These are phyloP conservation scores for Gavia stellata DNA, from an alignment of 2,113 vertebrate species.

Conservation along the genomic window DNA sequence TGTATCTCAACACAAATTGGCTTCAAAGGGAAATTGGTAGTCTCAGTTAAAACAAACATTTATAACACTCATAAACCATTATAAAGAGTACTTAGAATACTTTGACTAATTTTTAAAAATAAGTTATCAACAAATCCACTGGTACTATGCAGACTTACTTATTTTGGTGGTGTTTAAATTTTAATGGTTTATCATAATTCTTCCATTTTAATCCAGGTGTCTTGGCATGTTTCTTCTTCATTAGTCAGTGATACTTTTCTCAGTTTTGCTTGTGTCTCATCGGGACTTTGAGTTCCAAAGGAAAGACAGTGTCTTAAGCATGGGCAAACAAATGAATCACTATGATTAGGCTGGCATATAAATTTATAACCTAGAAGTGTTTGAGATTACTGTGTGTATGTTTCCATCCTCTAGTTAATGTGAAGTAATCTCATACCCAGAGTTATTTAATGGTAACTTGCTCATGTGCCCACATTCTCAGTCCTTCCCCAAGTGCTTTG, in stretches of 20 bases:
- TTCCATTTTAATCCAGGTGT: neutral
- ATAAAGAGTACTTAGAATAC: neutral
- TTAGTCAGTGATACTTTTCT: neutral
- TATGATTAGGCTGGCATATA: neutral
- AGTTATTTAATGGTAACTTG: neutral
- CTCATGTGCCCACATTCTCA: neutral
- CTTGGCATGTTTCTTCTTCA: neutral
- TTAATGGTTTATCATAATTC: neutral
- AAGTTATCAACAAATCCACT: neutral
- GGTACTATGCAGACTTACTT: neutral
- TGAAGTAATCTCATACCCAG: neutral
- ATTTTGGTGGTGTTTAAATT: neutral
- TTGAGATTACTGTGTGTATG: neutral
- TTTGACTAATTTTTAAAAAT: neutral
- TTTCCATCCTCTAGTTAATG: neutral
- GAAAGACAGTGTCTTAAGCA: neutral
- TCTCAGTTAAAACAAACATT: neutral
- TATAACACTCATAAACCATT: neutral
- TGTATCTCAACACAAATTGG: neutral
- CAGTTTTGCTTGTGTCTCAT: neutral
- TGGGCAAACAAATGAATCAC: neutral
- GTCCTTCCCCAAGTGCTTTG: neutral
- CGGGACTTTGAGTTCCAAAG: neutral
- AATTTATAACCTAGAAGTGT: neutral
- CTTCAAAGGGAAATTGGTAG: neutral